Conservation (phyloP, 1,140 invertebrate species). For the Achatina immaculata region DNA sequence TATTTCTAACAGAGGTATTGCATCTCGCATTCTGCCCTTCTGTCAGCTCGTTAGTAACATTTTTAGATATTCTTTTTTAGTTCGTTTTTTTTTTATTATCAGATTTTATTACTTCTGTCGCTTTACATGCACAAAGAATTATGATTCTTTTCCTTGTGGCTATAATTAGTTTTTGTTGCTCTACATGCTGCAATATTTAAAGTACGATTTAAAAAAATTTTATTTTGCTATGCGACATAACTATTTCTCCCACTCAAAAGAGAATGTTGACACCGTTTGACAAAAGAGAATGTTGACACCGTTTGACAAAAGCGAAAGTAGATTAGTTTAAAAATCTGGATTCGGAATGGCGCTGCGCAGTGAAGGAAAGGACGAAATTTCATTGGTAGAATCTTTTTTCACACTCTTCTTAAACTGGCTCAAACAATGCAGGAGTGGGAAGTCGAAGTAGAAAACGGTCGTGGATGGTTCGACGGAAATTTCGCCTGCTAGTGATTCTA, state of each 20-base stretch:
- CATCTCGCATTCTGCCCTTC: too few species aligned
- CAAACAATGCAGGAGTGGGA: not conserved
- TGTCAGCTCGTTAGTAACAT: too few species aligned
- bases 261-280: not conserved
- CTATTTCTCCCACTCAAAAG: not conserved
- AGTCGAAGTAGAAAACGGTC: constrained; percentile 13
- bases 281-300: not conserved
- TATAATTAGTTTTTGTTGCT: not conserved
- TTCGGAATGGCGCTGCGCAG: not conserved
- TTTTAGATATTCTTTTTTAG: too few species aligned
- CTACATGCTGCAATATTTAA: not conserved
- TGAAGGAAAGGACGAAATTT: not conserved
- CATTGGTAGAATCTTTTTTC: not conserved
- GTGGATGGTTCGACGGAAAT: constrained; percentile 44
- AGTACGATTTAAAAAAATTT: not conserved
- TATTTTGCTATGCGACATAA: not conserved
- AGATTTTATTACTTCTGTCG: too few species aligned
- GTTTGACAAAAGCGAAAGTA: not conserved
- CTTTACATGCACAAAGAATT: too few species aligned
- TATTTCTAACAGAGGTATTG: too few species aligned
- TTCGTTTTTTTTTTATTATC: too few species aligned
- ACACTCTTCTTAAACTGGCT: not conserved
- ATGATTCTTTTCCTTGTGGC: too few species aligned
- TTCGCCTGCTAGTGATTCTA: constrained; percentile 43
- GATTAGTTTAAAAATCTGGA: not conserved